phyloP scores from a whole-genome alignment of 2,797 vertebrate species.

The Lemur catta region DNA sequence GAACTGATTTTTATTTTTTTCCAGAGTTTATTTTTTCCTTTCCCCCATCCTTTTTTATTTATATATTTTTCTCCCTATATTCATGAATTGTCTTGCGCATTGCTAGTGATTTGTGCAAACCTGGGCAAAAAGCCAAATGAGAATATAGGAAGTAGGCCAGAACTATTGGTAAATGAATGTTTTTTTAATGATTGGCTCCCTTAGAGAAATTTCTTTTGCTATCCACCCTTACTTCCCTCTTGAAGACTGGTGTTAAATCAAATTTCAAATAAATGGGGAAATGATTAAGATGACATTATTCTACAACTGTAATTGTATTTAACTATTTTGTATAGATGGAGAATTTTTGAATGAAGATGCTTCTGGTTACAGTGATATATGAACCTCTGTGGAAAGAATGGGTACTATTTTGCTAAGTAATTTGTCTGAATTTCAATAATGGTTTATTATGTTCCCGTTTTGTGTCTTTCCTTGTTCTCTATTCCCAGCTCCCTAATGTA shows the following conservation, averaged over 20 bases:
- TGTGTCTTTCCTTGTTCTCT: not conserved
- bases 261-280: constrained; percentile 14
- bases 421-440: not conserved
- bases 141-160: not conserved
- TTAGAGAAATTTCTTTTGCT: constrained; percentile 25
- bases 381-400: not conserved
- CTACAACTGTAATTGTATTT: not conserved
- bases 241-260: constrained; percentile 1
- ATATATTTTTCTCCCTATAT: not conserved
- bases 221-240: not conserved
- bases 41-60: not conserved
- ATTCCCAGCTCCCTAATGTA: not conserved
- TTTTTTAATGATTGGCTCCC: not conserved
- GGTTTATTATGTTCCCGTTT: not conserved
- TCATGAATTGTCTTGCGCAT: constrained; percentile 3
- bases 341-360: not conserved
- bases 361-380: not conserved
- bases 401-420: not conserved
- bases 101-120: not conserved
- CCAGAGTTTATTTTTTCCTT: not conserved
- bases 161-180: not conserved
- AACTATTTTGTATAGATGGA: not conserved
- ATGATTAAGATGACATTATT: not conserved
- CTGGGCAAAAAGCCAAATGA: constrained; percentile 36
- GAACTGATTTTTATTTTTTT: constrained; percentile 37